These are phyloP conservation scores for Nomada ruficornis DNA, from an alignment of 2,888 invertebrate species.

Conservation along the genomic window DNA sequence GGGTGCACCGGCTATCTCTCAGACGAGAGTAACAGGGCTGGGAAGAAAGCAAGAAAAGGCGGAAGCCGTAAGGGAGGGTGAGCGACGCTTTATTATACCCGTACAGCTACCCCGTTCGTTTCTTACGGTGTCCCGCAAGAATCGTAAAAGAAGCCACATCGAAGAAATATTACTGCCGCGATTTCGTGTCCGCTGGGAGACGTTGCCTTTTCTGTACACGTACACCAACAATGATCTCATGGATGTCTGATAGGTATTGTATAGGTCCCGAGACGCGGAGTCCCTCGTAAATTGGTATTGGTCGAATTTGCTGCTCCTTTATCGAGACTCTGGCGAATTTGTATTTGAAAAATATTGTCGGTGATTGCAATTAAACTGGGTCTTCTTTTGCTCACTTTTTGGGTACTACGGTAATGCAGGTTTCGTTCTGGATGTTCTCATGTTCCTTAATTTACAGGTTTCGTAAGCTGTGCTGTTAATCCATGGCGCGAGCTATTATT, in stretches of 20 bases:
- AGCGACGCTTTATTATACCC: constrained; percentile 68
- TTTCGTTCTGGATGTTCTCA: too few species aligned
- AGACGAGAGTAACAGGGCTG: constrained; percentile 29
- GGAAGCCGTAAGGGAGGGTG: constrained; percentile 54
- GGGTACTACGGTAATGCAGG: too few species aligned
- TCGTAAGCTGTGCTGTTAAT: too few species aligned
- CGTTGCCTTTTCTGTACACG: constrained; percentile 36
- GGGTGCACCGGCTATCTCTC: constrained; percentile 52
- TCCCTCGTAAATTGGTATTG: constrained; percentile 33
- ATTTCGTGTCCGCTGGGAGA: constrained; percentile 58
- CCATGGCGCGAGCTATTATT: too few species aligned
- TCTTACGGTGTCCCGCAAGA: constrained; percentile 70
- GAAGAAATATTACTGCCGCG: constrained; percentile 69
- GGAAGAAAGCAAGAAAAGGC: constrained; percentile 56
- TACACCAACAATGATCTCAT: constrained; percentile 40
- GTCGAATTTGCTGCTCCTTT: not conserved
- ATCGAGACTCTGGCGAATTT: not conserved
- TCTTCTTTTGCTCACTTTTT: too few species aligned
- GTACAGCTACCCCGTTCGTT: constrained; percentile 45
- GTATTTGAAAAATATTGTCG: not conserved
- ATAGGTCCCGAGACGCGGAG: not conserved
- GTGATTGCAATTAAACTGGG: too few species aligned
- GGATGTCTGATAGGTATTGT: constrained; percentile 17
- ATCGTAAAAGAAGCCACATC: constrained; percentile 69
- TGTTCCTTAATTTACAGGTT: too few species aligned